phyloP scores from a whole-genome alignment of 2,888 invertebrate species.

The Alitta virens region DNA sequence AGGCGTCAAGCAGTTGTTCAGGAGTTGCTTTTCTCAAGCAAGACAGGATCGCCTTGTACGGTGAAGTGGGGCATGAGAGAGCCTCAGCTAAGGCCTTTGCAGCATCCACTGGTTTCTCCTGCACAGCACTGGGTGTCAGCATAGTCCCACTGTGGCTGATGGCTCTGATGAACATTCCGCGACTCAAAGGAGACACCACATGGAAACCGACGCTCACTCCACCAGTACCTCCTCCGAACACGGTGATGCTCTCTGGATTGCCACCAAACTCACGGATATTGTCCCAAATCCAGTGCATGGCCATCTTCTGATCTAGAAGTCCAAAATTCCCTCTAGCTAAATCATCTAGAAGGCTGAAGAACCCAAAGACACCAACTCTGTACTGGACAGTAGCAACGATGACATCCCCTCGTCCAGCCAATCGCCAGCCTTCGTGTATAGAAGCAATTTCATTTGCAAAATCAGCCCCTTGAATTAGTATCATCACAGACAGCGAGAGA shows the following conservation, averaged over 20 bases:
- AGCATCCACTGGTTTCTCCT: not conserved
- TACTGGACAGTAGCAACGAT: constrained; percentile 10
- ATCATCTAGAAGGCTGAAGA: not conserved
- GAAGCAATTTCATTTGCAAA: constrained; percentile 3
- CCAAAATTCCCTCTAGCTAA: constrained; percentile 11
- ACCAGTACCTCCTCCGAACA: constrained; percentile 12
- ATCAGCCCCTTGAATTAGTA: constrained; percentile 8
- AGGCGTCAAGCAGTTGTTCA: constrained; percentile 3
- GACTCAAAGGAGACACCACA: constrained; percentile 7
- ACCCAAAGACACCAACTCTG: constrained; percentile 12
- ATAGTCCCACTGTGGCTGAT: constrained; percentile 8
- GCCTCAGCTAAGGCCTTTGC: not conserved
- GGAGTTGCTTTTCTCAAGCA: constrained; percentile 3
- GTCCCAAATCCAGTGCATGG: constrained; percentile 26
- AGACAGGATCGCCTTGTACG: not conserved
- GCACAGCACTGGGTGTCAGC: constrained; percentile 2
- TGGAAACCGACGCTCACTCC: constrained; percentile 13
- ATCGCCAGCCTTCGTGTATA: constrained; percentile 3
- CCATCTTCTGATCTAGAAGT: constrained; percentile 19
- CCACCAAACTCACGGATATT: constrained; percentile 23
- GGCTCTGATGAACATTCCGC: constrained; percentile 10
- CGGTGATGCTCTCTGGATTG: constrained; percentile 19
- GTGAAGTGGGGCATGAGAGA: not conserved
- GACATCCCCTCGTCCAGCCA: constrained; percentile 12
- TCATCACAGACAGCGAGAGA: constrained; percentile 14